These are phyloP conservation scores for Callyntrura guangdongensis DNA, from an alignment of 2,888 invertebrate genomes.

Conservation along the genomic window DNA sequence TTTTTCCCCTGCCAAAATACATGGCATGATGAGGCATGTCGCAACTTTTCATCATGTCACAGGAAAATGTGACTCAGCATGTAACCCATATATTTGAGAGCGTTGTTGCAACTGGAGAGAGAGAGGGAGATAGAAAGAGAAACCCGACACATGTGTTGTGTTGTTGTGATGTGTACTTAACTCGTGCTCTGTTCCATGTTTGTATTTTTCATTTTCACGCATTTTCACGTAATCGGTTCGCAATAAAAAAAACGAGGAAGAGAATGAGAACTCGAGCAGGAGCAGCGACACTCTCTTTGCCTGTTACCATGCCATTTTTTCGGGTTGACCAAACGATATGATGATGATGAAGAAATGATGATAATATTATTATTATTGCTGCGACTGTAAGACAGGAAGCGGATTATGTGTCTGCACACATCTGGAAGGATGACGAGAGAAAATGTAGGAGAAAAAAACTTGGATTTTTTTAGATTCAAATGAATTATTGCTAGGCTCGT, in stretches of 20 bases:
- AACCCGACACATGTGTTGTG: slow-evolving; percentile 20
- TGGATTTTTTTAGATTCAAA: slow-evolving; percentile 37
- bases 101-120: slow-evolving; percentile 43
- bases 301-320: neutral
- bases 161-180: neutral
- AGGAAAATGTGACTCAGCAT: slow-evolving; percentile 61
- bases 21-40: slow-evolving; percentile 74
- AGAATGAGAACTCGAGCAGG: slow-evolving; percentile 4
- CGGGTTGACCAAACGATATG: slow-evolving; percentile 13
- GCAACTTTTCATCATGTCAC: slow-evolving; percentile 77
- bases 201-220: slow-evolving; percentile 48
- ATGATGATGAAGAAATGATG: slow-evolving; percentile 9
- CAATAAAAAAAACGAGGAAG: slow-evolving; percentile 32
- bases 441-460: neutral
- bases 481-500: slow-evolving; percentile 75
- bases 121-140: neutral
- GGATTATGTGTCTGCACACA: slow-evolving; percentile 11
- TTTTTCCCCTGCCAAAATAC: slow-evolving; percentile 67
- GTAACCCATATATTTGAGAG: slow-evolving; percentile 49
- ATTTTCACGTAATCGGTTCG: slow-evolving; percentile 53
- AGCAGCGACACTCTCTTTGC: neutral
- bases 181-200: neutral
- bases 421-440: slow-evolving; percentile 30
- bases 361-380: slow-evolving; percentile 13
- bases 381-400: neutral